Percentiles rank a stretch among this genome's conserved stretches.
Evolutionary conservation across 1,140 invertebrate genomes (phyloP).

Genomic region (Drosophila pandora): DNA sequence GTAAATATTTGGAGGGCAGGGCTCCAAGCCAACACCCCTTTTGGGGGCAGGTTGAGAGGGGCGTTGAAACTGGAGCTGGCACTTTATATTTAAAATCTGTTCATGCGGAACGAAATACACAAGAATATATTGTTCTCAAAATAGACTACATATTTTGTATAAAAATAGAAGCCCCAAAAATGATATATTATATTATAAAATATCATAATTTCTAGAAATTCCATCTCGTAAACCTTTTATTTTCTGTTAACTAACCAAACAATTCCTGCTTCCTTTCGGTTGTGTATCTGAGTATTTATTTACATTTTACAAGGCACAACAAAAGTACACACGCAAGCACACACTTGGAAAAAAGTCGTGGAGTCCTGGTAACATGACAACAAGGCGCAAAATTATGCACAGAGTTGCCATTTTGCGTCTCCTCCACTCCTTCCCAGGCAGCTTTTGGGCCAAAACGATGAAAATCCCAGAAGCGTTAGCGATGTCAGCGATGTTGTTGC

Average conservation of each 20-base stretch:
- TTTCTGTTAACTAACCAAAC: conserved; percentile 46
- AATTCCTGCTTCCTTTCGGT: conserved; percentile 47
- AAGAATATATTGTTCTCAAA: background rate
- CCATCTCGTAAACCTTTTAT: conserved; percentile 48
- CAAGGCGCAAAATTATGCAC: conserved; percentile 80
- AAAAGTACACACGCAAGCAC: conserved; percentile 40
- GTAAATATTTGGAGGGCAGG: conserved; percentile 26
- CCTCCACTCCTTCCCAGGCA: conserved; percentile 4
- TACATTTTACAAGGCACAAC: conserved; percentile 74
- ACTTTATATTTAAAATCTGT: conserved; percentile 33
- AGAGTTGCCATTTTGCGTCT: conserved; percentile 65
- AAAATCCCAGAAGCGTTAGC: conserved; percentile 71
- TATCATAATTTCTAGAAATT: background rate
- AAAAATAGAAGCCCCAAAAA: no score
- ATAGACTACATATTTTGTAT: no score
- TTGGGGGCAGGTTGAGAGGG: conserved; percentile 11
- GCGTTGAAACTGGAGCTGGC: conserved; percentile 32
- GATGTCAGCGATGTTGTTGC: conserved; percentile 56
- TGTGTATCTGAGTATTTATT: conserved; percentile 63
- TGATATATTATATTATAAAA: no score
- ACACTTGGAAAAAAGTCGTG: conserved; percentile 24
- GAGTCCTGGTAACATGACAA: conserved; percentile 67
- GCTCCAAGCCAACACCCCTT: conserved; percentile 54
- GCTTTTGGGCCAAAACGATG: conserved; percentile 33
- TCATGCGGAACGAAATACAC: conserved; percentile 39